These are phyloP conservation scores for Brachionus koreanus DNA, from an alignment of 1,140 invertebrate genomes.

Conservation along the genomic window DNA sequence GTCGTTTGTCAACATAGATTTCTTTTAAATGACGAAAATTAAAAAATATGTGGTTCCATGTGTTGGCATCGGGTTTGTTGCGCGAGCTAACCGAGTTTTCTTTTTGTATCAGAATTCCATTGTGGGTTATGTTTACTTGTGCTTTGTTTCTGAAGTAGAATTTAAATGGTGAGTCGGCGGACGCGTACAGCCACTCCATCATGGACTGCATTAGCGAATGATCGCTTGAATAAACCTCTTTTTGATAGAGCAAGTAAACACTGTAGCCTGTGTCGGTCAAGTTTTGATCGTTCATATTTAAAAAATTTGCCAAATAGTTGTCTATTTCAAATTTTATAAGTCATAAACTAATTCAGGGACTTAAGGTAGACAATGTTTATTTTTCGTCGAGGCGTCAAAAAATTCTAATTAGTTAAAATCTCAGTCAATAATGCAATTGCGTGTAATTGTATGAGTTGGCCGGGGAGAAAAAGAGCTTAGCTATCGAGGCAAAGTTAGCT, in stretches of 20 bases:
- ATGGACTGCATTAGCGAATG: constrained; percentile 33
- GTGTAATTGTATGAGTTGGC: neutral
- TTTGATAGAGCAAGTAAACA: constrained; percentile 41
- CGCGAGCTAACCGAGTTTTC: neutral
- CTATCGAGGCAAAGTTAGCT: neutral
- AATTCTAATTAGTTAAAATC: neutral
- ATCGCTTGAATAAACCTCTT: constrained; percentile 26
- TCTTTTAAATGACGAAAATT: constrained; percentile 40
- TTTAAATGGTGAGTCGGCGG: constrained; percentile 17
- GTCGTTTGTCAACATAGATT: constrained; percentile 35
- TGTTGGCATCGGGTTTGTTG: neutral
- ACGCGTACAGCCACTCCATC: constrained; percentile 38
- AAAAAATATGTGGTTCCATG: constrained; percentile 16
- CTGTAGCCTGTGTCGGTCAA: neutral
- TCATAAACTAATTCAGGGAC: neutral
- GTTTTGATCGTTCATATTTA: neutral
- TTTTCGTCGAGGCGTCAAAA: neutral
- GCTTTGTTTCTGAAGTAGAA: constrained; percentile 24
- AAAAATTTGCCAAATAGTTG: neutral
- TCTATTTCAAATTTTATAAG: neutral
- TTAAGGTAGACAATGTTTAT: constrained; percentile 16
- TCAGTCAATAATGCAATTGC: neutral
- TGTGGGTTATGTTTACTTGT: neutral
- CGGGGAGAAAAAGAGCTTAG: neutral
- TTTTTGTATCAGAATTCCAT: constrained; percentile 26